These are phyloP conservation scores for Aplidium turbinatum DNA, from an alignment of 23 tunicate genomes.

Conservation along the genomic window DNA sequence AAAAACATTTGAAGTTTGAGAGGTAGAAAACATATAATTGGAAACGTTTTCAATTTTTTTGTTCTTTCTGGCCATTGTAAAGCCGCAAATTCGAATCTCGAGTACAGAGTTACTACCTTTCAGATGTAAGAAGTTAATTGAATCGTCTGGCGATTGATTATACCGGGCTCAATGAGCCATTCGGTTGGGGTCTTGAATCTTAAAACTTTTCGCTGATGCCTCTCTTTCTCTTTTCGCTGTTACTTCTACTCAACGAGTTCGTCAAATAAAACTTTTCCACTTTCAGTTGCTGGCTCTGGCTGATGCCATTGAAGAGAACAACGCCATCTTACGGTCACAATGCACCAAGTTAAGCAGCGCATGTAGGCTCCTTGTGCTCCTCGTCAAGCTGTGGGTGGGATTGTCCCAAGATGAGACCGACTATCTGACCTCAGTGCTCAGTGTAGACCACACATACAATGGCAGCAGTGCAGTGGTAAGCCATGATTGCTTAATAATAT, in stretches of 20 bases:
- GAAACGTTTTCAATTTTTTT: too few relatives aligned
- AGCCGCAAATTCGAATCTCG: too few relatives aligned
- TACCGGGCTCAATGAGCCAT: too few relatives aligned
- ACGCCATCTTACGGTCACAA: conserved; percentile 21
- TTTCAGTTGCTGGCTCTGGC: conserved; percentile 68
- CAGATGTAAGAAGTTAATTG: too few relatives aligned
- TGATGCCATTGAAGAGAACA: conserved; percentile 59
- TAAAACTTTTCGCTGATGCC: too few relatives aligned
- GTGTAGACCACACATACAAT: conserved; percentile 47
- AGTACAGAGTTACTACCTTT: too few relatives aligned
- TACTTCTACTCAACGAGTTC: not conserved
- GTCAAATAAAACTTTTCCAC: not conserved
- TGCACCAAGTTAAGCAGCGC: conserved; percentile 44
- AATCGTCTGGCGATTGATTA: too few relatives aligned
- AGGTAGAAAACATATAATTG: too few relatives aligned
- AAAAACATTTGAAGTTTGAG: too few relatives aligned
- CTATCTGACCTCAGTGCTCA: conserved; percentile 32
- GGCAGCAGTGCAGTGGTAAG: conserved; percentile 10
- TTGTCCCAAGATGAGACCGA: conserved; percentile 22
- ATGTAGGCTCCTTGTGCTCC: conserved; percentile 39
- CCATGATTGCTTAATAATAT: not conserved
- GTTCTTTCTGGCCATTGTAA: too few relatives aligned
- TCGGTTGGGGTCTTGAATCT: too few relatives aligned
- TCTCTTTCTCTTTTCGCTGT: conserved; percentile 1
- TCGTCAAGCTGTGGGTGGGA: conserved; percentile 37